These are phyloP conservation scores for Calosoma granatense DNA, from an alignment of 1,140 invertebrate species.

Conservation along the genomic window DNA sequence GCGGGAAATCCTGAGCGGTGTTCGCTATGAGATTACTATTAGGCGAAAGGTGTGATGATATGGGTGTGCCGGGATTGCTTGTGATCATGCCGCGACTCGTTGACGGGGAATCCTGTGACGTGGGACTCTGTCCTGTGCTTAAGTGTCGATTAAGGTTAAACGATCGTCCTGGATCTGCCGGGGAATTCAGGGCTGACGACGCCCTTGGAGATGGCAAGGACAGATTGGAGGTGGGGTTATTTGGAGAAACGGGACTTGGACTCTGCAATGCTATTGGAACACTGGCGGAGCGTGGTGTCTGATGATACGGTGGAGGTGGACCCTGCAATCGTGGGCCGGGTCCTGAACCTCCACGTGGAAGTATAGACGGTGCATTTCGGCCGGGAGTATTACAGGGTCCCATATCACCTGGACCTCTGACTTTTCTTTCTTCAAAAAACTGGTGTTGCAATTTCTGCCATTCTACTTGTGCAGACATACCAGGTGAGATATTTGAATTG, in stretches of 20 bases:
- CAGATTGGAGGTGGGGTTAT: conserved; percentile 58
- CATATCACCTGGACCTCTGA: conserved; percentile 20
- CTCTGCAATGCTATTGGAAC: conserved; percentile 69
- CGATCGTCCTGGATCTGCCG: conserved; percentile 46
- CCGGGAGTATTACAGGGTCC: conserved; percentile 21
- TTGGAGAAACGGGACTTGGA: conserved; percentile 58
- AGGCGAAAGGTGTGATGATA: conserved; percentile 50
- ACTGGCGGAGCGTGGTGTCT: conserved; percentile 69
- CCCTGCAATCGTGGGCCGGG: conserved; percentile 58
- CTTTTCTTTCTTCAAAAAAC: conserved; percentile 58
- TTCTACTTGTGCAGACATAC: conserved; percentile 52
- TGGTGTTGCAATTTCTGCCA: conserved; percentile 85
- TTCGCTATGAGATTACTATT: conserved; percentile 37
- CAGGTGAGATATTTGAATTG: conserved; percentile 17
- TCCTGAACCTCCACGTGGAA: conserved; percentile 39
- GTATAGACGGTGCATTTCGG: conserved; percentile 33
- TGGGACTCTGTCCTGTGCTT: conserved; percentile 52
- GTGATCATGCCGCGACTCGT: conserved; percentile 42
- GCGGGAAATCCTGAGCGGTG: conserved; percentile 28
- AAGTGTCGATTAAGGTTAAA: conserved; percentile 38
- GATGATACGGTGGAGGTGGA: conserved; percentile 78
- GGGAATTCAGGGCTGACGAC: conserved; percentile 58
- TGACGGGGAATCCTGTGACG: conserved; percentile 40
- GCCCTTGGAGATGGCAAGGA: conserved; percentile 60
- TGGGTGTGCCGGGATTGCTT: conserved; percentile 61